These are phyloP conservation scores for Littorina saxatilis DNA, from an alignment of 1,140 invertebrate species.

Conservation along the genomic window DNA sequence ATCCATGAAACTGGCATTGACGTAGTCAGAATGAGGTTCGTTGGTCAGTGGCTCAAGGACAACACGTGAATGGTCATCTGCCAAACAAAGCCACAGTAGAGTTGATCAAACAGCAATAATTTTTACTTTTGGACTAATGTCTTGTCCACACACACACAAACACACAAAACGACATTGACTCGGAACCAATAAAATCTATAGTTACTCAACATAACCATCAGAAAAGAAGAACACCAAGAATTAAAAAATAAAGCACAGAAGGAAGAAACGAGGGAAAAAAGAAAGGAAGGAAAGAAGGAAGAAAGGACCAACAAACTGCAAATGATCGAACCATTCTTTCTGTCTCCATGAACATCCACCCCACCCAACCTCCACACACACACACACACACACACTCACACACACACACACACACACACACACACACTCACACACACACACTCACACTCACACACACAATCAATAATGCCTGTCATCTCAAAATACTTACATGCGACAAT, in stretches of 20 bases:
- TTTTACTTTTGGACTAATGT: background rate
- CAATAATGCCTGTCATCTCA: no score
- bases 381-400: no score
- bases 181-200: background rate
- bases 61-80: conserved; percentile 96
- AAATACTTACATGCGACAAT: conserved; percentile 92
- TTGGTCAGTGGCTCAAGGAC: conserved; percentile 85
- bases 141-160: background rate
- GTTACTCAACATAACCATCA: background rate
- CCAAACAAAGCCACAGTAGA: conserved; percentile 60
- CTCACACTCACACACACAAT: no score
- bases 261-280: background rate
- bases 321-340: no score
- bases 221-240: background rate
- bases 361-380: no score
- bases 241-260: background rate
- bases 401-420: no score
- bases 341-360: no score
- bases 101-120: background rate
- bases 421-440: no score
- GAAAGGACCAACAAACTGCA: no score
- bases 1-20: conserved; percentile 98
- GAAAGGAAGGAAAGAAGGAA: no score
- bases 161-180: background rate
- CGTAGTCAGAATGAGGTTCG: conserved; percentile 89